Evolutionary conservation across 2,888 invertebrate species (phyloP), one percentile per base, ranked within the genome.

Genomic region (Lasioglossum oenotherae): DNA sequence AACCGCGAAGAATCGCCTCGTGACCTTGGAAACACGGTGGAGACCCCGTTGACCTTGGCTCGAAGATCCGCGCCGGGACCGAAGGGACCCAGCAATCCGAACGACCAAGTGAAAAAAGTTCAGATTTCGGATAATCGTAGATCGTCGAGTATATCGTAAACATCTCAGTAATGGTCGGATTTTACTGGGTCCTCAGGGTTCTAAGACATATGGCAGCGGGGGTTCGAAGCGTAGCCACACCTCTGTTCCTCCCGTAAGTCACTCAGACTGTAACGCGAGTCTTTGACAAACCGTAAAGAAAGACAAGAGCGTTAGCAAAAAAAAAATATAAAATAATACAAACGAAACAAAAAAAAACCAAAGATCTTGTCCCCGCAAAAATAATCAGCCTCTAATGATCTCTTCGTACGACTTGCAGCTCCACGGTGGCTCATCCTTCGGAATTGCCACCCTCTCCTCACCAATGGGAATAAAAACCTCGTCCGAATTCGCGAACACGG

Each of bases 401-500:
- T 89, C 73, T 88, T 92, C 85, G 82, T 90, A 87, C 91, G 85
- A 93, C 92, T 97, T 97, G 91, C 97, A 99, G 99, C 97, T 98
- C 99, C 94, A 98, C 98, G 93, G 98, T 99, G 95, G 99, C 99
- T 93, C 99, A 99, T 96, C 98, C 99, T 86, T 99, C 99, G 90
- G 99, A 99, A 96, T 96, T 99, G 96, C 99, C 99, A 94, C 99
- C 99, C 69, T 99, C 99, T 94, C 99, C 99, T 92, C 99, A 99
- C 96, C 98, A 99, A 95, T 99, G 99, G 99, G 98, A 99, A 97
- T 98, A 97, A 98, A 89, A 80, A 84, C 88, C 90, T 87, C 86
- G 89, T 87, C 75, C 88, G 87, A 85, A 74, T 86, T 78, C 85
- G 86, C 85, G 85, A 87, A 77, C 76, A 77, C 57, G 74, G 80